Evolutionary conservation across 2,797 vertebrate genomes (phyloP), one percentile per base, ranked within the genome.

Genomic region (Halcyon badia): DNA sequence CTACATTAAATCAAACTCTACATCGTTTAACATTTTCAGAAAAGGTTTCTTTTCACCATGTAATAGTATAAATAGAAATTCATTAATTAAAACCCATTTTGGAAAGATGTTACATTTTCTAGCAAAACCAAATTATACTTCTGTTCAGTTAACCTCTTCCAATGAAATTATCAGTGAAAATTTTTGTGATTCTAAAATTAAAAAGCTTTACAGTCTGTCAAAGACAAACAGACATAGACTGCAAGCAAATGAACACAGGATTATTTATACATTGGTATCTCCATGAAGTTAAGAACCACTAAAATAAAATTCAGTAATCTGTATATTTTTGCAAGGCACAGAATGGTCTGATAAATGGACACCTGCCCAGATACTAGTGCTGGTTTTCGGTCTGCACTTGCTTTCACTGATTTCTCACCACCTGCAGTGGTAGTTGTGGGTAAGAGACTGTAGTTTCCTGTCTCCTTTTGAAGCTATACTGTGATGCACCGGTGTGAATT

Each of bases 61-160:
- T 33, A 87, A 91, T 35, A 35, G 35, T 35, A 35, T 35, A 35
- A 35, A 73, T 20, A 90, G 66, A 89, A 49, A 70, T 37, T 17
- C 77, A 62, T 90, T 94, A 90, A 90, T 78, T 68, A 78, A 89
- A 97, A 95, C 56, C 48, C 17, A 69, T 58, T 87, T 60, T 61
- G 48, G 26, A 90, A 96, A 65, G 48, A 75, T 35, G 5, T 20
- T 93, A 77, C 35, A 7, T 24, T 91, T 91, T 72, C 83, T 91
- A 56, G 64, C 21, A 68, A 86, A 82, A 68, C 57, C 16, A 93
- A 91, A 75, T 73, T 62, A 82, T 24, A 68, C 65, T 96, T 89
- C 79, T 73, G 72, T 88, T 96, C 49, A 31, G 61, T 87, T 92
- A 89, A 96, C 28, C 19, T 83, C 51, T 83, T 94, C 69, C 48